These are phyloP conservation scores for Agapornis canus DNA, from an alignment of 2,797 vertebrate genomes.

Conservation along the genomic window DNA sequence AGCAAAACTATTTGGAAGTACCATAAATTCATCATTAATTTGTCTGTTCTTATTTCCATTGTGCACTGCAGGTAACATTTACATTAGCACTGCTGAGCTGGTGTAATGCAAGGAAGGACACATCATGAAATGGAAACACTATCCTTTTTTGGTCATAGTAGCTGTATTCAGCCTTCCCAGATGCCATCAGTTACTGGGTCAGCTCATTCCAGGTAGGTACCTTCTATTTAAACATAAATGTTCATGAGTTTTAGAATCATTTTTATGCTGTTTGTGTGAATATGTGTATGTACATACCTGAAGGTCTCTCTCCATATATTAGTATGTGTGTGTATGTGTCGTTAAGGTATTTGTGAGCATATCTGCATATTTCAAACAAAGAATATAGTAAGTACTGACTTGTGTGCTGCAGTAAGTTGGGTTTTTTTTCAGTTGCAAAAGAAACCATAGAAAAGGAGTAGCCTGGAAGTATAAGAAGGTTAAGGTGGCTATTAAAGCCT, in stretches of 20 bases:
- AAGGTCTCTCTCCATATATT: neutral
- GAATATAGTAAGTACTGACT: neutral
- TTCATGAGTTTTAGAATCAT: neutral
- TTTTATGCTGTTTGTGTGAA: neutral
- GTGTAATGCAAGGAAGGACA: conserved; percentile 89
- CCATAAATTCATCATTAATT: neutral
- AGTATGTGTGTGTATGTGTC: neutral
- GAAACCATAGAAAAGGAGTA: neutral
- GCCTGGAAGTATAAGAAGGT: neutral
- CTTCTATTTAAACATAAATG: neutral
- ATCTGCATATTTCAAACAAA: neutral
- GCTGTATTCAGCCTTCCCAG: conserved; percentile 80
- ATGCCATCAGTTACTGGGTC: conserved; percentile 78
- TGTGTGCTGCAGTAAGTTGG: neutral
- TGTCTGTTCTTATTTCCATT: neutral
- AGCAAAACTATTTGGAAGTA: neutral
- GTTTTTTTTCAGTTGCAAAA: neutral
- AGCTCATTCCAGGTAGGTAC: conserved; percentile 89
- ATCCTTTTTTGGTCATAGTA: conserved; percentile 82
- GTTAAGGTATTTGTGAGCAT: neutral
- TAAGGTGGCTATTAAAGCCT: neutral
- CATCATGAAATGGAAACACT: conserved; percentile 87
- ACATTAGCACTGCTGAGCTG: conserved; percentile 20
- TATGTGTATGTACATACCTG: neutral
- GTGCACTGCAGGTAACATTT: conserved; percentile 62